These are phyloP conservation scores for Pantala flavescens DNA, from an alignment of 1,140 invertebrate species.

Conservation along the genomic window DNA sequence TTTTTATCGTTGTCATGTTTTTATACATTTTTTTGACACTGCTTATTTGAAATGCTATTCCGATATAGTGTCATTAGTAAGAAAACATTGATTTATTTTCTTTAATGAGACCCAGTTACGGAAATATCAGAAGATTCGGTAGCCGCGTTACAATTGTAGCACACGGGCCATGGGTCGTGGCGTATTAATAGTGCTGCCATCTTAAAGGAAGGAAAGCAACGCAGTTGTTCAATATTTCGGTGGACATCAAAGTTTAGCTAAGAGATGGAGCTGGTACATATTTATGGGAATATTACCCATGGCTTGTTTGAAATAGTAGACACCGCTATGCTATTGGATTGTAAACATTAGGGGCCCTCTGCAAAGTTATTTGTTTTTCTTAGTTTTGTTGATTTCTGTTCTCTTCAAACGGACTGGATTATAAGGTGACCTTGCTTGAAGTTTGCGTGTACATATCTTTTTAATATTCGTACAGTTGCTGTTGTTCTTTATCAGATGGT, in stretches of 20 bases:
- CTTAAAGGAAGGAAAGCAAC: background rate
- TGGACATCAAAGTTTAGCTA: background rate
- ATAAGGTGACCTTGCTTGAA: background rate
- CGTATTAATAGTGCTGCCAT: constrained; percentile 5
- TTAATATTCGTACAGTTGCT: background rate
- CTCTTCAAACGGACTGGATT: background rate
- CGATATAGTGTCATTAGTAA: no score
- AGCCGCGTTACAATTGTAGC: background rate
- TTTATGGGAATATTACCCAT: constrained; percentile 4
- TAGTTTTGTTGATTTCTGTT: background rate
- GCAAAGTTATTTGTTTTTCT: background rate
- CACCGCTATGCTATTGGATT: background rate
- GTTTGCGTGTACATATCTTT: background rate
- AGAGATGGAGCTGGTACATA: constrained; percentile 8
- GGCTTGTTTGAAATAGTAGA: constrained; percentile 3
- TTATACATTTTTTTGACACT: no score
- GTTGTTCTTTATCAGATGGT: no score
- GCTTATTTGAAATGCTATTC: no score
- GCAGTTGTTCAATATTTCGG: constrained; percentile 5
- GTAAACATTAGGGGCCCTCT: background rate
- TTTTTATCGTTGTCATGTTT: no score
- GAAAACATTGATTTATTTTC: no score
- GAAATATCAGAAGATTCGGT: background rate
- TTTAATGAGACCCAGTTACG: no score
- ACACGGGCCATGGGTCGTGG: background rate